These are phyloP conservation scores for Kradibia gibbosae DNA, from an alignment of 1,140 invertebrate species.

Conservation along the genomic window DNA sequence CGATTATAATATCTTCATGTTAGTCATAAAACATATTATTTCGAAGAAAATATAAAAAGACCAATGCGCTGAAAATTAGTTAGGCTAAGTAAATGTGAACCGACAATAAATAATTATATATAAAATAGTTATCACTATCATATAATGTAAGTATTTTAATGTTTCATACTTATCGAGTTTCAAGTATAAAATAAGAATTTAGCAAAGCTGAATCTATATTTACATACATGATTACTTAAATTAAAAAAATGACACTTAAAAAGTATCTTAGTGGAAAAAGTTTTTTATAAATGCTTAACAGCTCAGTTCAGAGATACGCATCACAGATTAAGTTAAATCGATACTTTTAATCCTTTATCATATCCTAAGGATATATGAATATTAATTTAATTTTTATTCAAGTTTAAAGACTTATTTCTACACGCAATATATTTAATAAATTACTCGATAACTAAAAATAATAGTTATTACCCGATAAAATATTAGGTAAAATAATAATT, in stretches of 20 bases:
- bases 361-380: neutral
- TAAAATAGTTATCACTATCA: slow-evolving; percentile 54
- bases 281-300: slow-evolving; percentile 12
- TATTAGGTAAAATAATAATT: too few relatives aligned
- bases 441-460: neutral
- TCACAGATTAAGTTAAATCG: neutral
- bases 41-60: slow-evolving; percentile 11
- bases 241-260: slow-evolving; percentile 19
- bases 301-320: slow-evolving; percentile 20
- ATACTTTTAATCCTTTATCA: neutral
- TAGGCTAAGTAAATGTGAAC: slow-evolving; percentile 68
- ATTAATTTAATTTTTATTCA: neutral
- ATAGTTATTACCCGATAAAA: slow-evolving; percentile 6
- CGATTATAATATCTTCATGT: neutral
- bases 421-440: neutral
- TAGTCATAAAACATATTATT: neutral
- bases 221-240: slow-evolving; percentile 40
- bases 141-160: slow-evolving; percentile 37
- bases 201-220: slow-evolving; percentile 42
- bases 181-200: slow-evolving; percentile 30
- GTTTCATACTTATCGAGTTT: slow-evolving; percentile 29
- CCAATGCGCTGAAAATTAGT: slow-evolving; percentile 34
- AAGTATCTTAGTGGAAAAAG: slow-evolving; percentile 6
- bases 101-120: slow-evolving; percentile 69
- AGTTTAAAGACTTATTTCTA: neutral